These are phyloP conservation scores for Aldrovandia affinis DNA, from an alignment of 2,797 vertebrate species.

Conservation along the genomic window DNA sequence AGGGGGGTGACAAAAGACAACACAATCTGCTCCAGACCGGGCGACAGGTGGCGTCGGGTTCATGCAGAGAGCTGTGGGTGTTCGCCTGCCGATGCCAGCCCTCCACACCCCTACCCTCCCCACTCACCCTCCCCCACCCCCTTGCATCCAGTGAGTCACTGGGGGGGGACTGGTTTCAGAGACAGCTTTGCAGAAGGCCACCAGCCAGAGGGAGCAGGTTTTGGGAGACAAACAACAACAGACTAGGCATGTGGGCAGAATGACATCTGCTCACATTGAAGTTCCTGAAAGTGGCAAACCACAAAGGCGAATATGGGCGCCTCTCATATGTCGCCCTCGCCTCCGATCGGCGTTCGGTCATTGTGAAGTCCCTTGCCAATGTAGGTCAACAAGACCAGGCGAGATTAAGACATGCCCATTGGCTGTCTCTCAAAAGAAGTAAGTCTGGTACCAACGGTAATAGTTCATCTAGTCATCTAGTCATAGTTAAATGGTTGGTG, in stretches of 20 bases:
- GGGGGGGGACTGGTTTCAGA: slow-evolving; percentile 39
- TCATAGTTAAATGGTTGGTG: background rate
- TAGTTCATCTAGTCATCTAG: too few relatives aligned
- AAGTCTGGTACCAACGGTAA: background rate
- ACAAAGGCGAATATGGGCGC: background rate
- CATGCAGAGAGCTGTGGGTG: slow-evolving; percentile 73
- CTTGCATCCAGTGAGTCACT: slow-evolving; percentile 24
- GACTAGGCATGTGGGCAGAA: slow-evolving; percentile 18
- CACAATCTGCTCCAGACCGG: slow-evolving; percentile 65
- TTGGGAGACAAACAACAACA: slow-evolving; percentile 42
- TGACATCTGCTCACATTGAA: background rate
- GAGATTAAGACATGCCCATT: too few relatives aligned
- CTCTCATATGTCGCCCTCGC: slow-evolving; percentile 2
- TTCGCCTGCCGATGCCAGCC: slow-evolving; percentile 44
- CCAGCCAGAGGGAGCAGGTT: slow-evolving; percentile 50
- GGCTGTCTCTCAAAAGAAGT: too few relatives aligned
- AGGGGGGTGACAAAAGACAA: slow-evolving; percentile 49
- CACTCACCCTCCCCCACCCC: slow-evolving; percentile 50
- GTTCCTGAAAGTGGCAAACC: background rate
- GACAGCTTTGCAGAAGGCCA: slow-evolving; percentile 40
- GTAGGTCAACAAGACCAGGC: too few relatives aligned
- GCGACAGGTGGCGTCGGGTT: slow-evolving; percentile 76
- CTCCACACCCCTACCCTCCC: slow-evolving; percentile 49
- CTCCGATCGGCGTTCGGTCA: background rate
- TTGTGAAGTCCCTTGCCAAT: background rate